Base-by-base conservation (phyloP, 1,140 invertebrate species). In the Laupala kohalensis region DNA sequence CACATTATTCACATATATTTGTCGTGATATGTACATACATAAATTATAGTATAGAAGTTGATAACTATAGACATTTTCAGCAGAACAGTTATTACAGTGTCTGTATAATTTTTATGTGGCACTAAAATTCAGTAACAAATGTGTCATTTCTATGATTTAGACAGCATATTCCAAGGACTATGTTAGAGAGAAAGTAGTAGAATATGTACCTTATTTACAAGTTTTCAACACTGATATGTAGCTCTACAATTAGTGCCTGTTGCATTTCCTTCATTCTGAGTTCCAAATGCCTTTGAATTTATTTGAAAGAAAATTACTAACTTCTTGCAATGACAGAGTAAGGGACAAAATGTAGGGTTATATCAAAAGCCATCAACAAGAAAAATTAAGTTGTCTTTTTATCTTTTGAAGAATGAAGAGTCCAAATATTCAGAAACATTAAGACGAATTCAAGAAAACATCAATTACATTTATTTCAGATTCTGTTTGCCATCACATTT, bases 191-290 rank as follows among this genome's bases (percentile, higher is more conserved):
- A 68, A 30, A 68, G 26, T 29, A 28, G 27, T 29, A 68, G 27
- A 6, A 30, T 24, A 23, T 30, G 29, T 27, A 26, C 29, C 29
- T 66, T 15, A 37, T n/a, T 68, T 68, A 68, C 29, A 23, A 29
- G 24, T 68, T 37, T 68, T 53, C 63, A n/a, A 70, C 69, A 70
- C 25, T 70, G 69, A 70, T 70, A 70, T 70, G 69, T 70, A 30
- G 27, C 27, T 70, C 69, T 70, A 70, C 69, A 70, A 27, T 69
- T 70, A 64, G 67, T 29, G n/a, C 30, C 15, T 53, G n/a, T n/a
- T 53, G 9, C 37, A 13, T 53, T 53, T 53, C 19, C 37, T 19
- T 19, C 37, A 53, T 53, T 53, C 2, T 68, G 13, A 68, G 27
- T 29, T 5, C 26, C 23, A 29, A 23, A 68, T 68, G 15, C 5